A percentile compares a stretch with the other conserved stretches of the same genome.
phyloP scores from a whole-genome alignment of 2,113 vertebrate species.

The human (Homo sapiens) region DNA sequence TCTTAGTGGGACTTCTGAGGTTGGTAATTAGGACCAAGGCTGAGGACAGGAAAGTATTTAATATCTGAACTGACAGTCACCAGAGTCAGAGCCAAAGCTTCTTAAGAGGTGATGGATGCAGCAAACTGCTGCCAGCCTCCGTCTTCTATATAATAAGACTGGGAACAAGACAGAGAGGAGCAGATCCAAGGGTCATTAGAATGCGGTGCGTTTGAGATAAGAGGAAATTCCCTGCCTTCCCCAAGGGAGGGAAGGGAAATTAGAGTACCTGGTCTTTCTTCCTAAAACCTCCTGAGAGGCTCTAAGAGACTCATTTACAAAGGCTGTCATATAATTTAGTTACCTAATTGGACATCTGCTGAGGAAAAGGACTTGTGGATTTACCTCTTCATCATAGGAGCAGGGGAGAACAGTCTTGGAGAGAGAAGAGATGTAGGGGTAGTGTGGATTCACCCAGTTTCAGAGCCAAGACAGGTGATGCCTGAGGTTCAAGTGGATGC shows the following conservation, averaged over 20 bases:
- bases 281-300: not conserved
- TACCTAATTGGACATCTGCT: not conserved
- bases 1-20: not conserved
- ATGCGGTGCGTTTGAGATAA: not conserved
- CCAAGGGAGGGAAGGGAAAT: not conserved
- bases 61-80: not conserved
- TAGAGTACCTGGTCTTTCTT: not conserved
- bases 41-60: not conserved
- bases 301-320: not conserved
- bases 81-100: not conserved
- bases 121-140: not conserved
- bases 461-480: not conserved
- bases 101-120: not conserved
- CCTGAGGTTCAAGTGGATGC: not conserved
- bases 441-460: not conserved
- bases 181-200: not conserved
- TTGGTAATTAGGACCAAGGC: not conserved
- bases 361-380: not conserved
- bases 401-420: not conserved
- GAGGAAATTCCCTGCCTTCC: not conserved
- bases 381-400: not conserved
- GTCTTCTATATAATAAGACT: not conserved
- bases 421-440: not conserved
- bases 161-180: not conserved
- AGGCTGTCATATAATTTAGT: not conserved